These are phyloP conservation scores for Tipula vernalis DNA, from an alignment of 2,888 invertebrate genomes.

Conservation along the genomic window DNA sequence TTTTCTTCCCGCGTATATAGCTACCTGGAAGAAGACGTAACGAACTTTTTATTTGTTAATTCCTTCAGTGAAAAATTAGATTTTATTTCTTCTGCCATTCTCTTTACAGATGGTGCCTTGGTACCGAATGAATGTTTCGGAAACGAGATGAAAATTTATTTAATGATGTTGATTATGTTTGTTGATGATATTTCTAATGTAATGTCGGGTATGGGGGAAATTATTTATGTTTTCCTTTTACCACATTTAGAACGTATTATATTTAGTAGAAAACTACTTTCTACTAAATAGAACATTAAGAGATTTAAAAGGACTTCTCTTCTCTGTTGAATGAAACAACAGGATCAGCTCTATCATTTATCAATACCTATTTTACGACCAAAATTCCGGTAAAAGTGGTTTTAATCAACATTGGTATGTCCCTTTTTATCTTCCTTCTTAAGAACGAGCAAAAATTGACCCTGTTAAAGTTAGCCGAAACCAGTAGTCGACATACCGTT, in stretches of 20 bases:
- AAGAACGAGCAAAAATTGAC: too few relatives aligned
- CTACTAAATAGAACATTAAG: too few relatives aligned
- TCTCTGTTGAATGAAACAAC: too few relatives aligned
- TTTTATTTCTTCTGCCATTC: neutral
- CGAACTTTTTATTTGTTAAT: neutral
- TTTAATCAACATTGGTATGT: too few relatives aligned
- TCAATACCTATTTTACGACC: too few relatives aligned
- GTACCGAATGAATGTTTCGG: neutral
- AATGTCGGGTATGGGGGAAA: neutral
- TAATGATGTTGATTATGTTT: neutral
- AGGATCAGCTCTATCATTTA: too few relatives aligned
- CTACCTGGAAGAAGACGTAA: neutral
- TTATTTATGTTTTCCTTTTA: neutral
- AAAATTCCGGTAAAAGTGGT: too few relatives aligned
- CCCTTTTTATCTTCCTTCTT: too few relatives aligned
- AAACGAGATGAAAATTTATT: neutral
- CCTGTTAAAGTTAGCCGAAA: too few relatives aligned
- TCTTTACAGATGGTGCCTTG: neutral
- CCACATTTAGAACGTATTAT: neutral
- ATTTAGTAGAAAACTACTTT: neutral
- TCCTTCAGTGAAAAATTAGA: neutral
- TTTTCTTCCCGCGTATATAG: neutral
- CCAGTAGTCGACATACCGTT: too few relatives aligned
- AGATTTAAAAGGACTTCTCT: too few relatives aligned
- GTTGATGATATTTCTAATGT: neutral